A percentile compares a stretch with the other conserved stretches of the same genome.
These are phyloP conservation scores for Clitarchus hookeri DNA, from an alignment of 2,888 invertebrate genomes.

Conservation along the genomic window DNA sequence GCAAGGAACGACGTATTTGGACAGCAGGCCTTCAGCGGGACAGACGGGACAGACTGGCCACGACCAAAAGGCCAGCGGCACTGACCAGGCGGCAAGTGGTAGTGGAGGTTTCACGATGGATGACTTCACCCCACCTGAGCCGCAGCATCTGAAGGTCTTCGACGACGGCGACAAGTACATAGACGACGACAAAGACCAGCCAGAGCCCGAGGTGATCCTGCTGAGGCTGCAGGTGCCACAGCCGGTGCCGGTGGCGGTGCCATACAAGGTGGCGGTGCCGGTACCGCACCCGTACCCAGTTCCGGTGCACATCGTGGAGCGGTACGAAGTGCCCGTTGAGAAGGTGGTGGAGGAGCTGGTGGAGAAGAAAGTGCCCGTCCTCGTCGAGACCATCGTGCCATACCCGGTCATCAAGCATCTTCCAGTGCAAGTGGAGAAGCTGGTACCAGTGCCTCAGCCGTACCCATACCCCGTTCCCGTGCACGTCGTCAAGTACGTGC, in stretches of 20 bases:
- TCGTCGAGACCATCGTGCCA: slow-evolving; percentile 29
- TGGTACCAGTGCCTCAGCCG: slow-evolving; percentile 31
- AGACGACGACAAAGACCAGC: slow-evolving; percentile 17
- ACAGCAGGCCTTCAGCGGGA: background rate
- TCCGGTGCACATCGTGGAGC: slow-evolving; percentile 11
- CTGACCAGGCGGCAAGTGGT: background rate
- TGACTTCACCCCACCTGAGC: background rate
- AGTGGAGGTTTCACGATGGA: background rate
- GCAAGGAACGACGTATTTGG: no score
- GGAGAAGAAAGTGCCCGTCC: slow-evolving; percentile 28
- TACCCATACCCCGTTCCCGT: slow-evolving; percentile 31
- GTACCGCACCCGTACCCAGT: slow-evolving; percentile 27
- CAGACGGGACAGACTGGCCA: background rate
- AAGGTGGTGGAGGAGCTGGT: slow-evolving; percentile 22
- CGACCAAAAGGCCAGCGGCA: background rate
- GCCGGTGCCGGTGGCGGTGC: slow-evolving; percentile 29
- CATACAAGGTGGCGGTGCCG: slow-evolving; percentile 27
- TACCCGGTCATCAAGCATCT: slow-evolving; percentile 30
- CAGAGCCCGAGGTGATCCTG: slow-evolving; percentile 4
- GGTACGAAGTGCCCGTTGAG: slow-evolving; percentile 16
- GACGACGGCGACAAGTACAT: slow-evolving; percentile 11
- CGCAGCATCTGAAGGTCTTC: slow-evolving; percentile 17
- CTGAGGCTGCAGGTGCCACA: slow-evolving; percentile 21
- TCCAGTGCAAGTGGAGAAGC: slow-evolving; percentile 30
- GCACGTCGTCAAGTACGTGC: slow-evolving; percentile 31